Percentiles rank a stretch among this genome's conserved stretches.
phyloP scores from a whole-genome alignment of 2,888 invertebrate genomes.

The Chirona hameri region DNA sequence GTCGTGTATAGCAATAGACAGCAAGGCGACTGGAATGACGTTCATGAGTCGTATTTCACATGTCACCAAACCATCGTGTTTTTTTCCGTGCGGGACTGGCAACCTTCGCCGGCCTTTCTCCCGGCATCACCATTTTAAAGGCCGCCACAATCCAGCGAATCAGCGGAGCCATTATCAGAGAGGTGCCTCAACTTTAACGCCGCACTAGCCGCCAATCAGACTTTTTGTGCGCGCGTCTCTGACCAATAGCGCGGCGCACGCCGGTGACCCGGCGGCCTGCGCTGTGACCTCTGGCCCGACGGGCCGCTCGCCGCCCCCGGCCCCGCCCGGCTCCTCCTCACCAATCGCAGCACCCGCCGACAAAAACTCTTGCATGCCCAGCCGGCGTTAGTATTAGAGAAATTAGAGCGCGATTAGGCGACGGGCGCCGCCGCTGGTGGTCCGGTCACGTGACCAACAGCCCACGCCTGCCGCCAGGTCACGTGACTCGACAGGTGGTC shows the following conservation, averaged over 20 bases:
- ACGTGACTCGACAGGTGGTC: too few relatives aligned
- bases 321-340: background rate
- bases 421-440: background rate
- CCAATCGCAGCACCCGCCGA: background rate
- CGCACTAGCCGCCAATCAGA: constrained; percentile 1
- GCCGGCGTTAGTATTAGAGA: background rate
- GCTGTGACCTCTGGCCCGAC: background rate
- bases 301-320: background rate
- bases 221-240: background rate
- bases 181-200: background rate
- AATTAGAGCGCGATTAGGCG: constrained; percentile 24
- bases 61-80: too few relatives aligned
- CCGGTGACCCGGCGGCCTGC: background rate
- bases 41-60: background rate
- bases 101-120: too few relatives aligned
- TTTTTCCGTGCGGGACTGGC: too few relatives aligned
- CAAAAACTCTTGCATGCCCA: background rate
- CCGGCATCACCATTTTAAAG: constrained; percentile 2
- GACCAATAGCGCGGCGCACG: background rate
- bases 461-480: background rate
- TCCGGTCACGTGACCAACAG: background rate
- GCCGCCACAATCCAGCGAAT: background rate
- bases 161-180: background rate
- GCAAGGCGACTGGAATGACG: background rate
- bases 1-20: too few relatives aligned